Conservation (phyloP, 2,888 invertebrate species). For the Heteromurus nitidus region DNA sequence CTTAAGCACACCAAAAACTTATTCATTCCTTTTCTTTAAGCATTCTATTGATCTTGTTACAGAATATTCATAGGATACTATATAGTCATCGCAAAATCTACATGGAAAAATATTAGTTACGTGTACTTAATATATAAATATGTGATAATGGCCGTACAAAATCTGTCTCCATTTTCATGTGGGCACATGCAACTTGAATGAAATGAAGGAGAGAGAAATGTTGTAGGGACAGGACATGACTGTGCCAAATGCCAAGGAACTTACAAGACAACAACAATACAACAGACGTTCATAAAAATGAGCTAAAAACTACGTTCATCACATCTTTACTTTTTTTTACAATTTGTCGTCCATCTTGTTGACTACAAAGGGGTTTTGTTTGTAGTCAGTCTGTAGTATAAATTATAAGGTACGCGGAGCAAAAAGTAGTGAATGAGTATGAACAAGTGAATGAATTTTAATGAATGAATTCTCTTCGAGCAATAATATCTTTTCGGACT, state of each 20-base stretch:
- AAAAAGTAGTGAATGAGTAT: not conserved
- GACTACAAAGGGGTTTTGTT: not conserved
- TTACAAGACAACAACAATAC: not conserved
- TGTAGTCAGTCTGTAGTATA: not conserved
- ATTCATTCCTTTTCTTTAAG: not conserved
- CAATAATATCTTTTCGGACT: too few relatives aligned
- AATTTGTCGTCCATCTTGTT: not conserved
- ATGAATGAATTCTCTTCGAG: too few relatives aligned
- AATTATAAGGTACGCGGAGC: not conserved
- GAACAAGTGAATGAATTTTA: not conserved
- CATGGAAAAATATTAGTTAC: not conserved
- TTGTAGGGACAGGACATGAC: conserved; percentile 16
- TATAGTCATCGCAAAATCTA: conserved; percentile 7
- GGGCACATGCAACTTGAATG: not conserved
- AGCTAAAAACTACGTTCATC: too few relatives aligned
- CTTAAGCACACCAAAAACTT: not conserved
- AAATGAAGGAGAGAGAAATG: conserved; percentile 13
- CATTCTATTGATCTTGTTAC: conserved; percentile 14
- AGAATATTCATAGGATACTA: not conserved
- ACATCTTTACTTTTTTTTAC: too few relatives aligned
- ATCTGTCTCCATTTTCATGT: not conserved
- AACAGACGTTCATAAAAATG: not conserved
- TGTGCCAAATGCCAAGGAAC: conserved; percentile 45
- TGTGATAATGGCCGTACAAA: not conserved
- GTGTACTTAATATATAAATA: not conserved